Evolutionary conservation across 2,797 vertebrate species (phyloP).

Genomic region (Chelon auratus): DNA sequence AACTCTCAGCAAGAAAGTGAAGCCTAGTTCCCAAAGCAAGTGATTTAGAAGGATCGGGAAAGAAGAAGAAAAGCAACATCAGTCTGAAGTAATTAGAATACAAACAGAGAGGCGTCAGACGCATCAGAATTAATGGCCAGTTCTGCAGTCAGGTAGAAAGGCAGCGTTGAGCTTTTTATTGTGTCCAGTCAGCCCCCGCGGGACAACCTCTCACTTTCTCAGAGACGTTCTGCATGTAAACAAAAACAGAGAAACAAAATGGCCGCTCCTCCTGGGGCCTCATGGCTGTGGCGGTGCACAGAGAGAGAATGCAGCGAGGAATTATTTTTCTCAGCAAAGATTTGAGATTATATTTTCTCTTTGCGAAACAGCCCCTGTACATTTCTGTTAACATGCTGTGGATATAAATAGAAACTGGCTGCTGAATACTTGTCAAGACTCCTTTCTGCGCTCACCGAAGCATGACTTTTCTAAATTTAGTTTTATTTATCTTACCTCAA

Average conservation of each 20-base stretch:
- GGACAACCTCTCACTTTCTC: slow-evolving; percentile 43
- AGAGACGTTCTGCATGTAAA: slow-evolving; percentile 47
- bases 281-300: not conserved
- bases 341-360: not conserved
- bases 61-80: not conserved
- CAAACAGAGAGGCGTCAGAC: no score
- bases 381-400: not conserved
- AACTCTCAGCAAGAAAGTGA: not conserved
- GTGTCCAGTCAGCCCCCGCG: slow-evolving; percentile 38
- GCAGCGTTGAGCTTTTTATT: slow-evolving; percentile 18
- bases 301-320: not conserved
- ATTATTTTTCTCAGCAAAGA: not conserved
- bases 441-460: slow-evolving; percentile 16
- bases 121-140: no score
- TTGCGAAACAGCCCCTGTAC: not conserved
- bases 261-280: slow-evolving; percentile 30
- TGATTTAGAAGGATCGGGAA: not conserved
- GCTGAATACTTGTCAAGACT: not conserved
- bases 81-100: not conserved
- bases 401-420: not conserved
- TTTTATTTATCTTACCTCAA: slow-evolving; percentile 23
- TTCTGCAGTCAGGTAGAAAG: not conserved
- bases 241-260: slow-evolving; percentile 72
- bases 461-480: slow-evolving; percentile 48
- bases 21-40: not conserved